Evolutionary conservation across 2,888 invertebrate species (phyloP), one percentile per base, ranked within the genome.

Genomic region (Enoplolaimus lenunculus): DNA sequence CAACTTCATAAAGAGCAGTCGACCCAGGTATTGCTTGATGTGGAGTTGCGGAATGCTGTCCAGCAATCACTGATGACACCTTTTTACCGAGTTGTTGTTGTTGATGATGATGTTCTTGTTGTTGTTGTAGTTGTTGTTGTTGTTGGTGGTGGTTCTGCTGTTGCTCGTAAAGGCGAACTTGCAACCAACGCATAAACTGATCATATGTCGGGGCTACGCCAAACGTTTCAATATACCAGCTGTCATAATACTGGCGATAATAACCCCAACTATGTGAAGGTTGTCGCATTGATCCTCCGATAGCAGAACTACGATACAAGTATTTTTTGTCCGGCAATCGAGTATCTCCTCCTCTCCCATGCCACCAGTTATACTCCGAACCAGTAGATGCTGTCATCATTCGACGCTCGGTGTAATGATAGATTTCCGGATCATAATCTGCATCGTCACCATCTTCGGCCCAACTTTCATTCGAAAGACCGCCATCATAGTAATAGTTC

Each of bases 141-240:
- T 13, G 3, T 31, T 66, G 33, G 7, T 34, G 33, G n/a, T 66
- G 26, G 7, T 33, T 2, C 33, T 66, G 67, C 67, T 34, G 26
- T 34, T 34, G 67, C 7, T 34, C n/a, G n/a, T 34, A 66, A 31
- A 31, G 34, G n/a, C 34, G 67, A 31, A 33, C 33, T 34, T 66
- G 67, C 67, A 66, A 34, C 67, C 67, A 66, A 31, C 34, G 67
- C n/a, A 34, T 34, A 31, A 34, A 66, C 67, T 66, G 67, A 13
- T 66, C 67, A n/a, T 66, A 66, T n/a, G 67, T 29, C 2, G 67
- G 67, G 2, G 7, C 31, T 3, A 31, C 33, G n/a, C 67, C 67
- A n/a, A 34, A 66, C n/a, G n/a, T 31, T 34, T 31, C 29, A 3
- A 34, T n/a, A 34, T 66, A 66, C 67, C 67, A 66, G 13, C 7